Percentiles rank a stretch among this genome's conserved stretches.
Evolutionary conservation across 2,113 vertebrate genomes (phyloP).

Genomic region (Corynorhinus townsendii): DNA sequence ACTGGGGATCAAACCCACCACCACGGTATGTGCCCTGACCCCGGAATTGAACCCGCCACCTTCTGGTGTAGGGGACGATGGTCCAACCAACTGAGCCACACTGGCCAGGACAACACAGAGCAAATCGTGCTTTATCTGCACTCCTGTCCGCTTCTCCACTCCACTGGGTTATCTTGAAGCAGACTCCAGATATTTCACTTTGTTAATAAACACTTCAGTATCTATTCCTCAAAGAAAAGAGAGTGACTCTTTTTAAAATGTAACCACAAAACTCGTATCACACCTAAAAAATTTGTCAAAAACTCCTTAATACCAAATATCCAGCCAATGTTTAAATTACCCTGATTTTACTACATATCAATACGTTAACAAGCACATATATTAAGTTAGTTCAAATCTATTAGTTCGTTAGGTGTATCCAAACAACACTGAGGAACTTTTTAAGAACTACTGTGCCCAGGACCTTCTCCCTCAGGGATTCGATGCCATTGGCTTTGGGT

Average conservation of each 20-base stretch:
- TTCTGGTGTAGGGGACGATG: not conserved
- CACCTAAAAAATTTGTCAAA: constrained; percentile 22
- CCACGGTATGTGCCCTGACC: too few relatives aligned
- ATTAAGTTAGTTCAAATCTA: not conserved
- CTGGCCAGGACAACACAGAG: not conserved
- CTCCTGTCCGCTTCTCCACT: not conserved
- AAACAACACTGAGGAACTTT: constrained; percentile 31
- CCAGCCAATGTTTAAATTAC: constrained; percentile 9
- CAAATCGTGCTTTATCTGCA: not conserved
- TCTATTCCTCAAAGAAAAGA: constrained; percentile 22
- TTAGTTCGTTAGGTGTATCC: not conserved
- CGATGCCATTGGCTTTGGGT: constrained; percentile 32
- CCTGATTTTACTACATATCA: not conserved
- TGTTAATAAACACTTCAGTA: constrained; percentile 16
- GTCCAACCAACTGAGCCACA: not conserved
- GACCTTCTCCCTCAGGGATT: not conserved
- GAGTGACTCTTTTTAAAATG: constrained; percentile 15
- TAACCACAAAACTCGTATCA: constrained; percentile 35
- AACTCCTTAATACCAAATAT: constrained; percentile 29
- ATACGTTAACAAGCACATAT: not conserved
- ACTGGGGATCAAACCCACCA: not conserved
- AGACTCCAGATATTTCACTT: not conserved
- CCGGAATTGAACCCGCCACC: not conserved
- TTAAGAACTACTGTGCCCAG: not conserved
- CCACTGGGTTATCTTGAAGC: not conserved